Base-by-base conservation (phyloP, 2,797 vertebrate species). In the Pseudomugil tenellus region DNA sequence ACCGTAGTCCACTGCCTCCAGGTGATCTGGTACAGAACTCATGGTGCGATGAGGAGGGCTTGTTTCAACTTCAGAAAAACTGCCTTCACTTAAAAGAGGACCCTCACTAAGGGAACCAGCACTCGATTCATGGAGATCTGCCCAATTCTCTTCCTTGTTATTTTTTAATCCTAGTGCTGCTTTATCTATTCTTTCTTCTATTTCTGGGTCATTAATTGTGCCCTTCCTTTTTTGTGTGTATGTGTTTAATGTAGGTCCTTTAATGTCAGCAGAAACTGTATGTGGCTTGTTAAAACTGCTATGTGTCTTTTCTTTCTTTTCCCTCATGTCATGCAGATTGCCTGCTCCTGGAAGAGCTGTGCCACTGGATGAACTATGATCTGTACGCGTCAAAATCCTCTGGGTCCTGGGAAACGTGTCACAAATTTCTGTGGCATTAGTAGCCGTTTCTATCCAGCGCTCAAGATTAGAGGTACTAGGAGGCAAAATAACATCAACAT, bases 101-200 rank as follows among this genome's bases (percentile, higher is more conserved):
- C 97, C 97, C 83, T 99, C 96, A 0, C 97, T 99, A 85, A 98
- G 95, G 58, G 97, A 97, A 55, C 94, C 95, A 0, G 85, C 93
- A 75, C 96, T 99, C 54, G 94, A 96, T 80, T 95, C 88, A 0
- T 80, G 89, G 49, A 55, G n/a, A 66, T 78, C 73, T 25, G 66
- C 59, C 43, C 1, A 41, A 53, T 74, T 72, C 62, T 83, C 75
- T 0, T 67, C 57, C 11, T 52, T 41, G 13, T 53, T 74, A 58
- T 21, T 48, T 37, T 64, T 61, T 64, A 29, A 79, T 14, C 14
- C 76, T 54, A 62, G 66, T 52, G 46, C 37, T 16, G 5, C 51
- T 68, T 72, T 63, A 54, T 87, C 71, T 17, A 41, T 35, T 62
- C 48, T 68, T 16, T 76, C 71, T 11, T 69, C 53, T 6, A 63